These are phyloP conservation scores for Brachypteracias leptosomus DNA, from an alignment of 2,113 vertebrate species.

Conservation along the genomic window DNA sequence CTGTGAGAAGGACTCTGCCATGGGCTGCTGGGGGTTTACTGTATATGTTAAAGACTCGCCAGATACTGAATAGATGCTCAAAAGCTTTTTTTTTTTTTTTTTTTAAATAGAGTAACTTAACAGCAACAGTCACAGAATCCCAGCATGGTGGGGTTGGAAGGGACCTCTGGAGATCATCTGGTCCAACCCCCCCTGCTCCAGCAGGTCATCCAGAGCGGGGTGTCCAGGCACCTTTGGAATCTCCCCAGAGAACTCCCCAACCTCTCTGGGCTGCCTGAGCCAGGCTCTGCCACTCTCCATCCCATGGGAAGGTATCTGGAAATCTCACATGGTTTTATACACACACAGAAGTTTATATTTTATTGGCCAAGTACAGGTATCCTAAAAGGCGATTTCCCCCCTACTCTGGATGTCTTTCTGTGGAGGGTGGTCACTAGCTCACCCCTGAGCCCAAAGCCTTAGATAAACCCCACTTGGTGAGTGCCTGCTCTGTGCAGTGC, in stretches of 20 bases:
- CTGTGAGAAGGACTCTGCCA: background rate
- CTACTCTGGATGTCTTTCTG: background rate
- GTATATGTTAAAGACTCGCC: background rate
- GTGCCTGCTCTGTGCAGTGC: background rate
- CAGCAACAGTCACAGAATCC: too few relatives aligned
- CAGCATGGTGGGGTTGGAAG: too few relatives aligned
- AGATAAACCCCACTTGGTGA: background rate
- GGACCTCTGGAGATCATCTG: too few relatives aligned
- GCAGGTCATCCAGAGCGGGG: too few relatives aligned
- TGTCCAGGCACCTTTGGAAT: too few relatives aligned
- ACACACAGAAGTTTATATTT: too few relatives aligned
- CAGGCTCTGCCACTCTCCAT: too few relatives aligned
- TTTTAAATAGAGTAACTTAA: background rate
- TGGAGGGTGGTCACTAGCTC: background rate
- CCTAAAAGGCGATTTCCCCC: background rate
- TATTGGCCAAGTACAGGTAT: background rate
- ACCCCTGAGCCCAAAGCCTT: background rate
- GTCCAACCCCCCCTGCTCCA: too few relatives aligned
- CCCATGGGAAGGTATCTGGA: too few relatives aligned
- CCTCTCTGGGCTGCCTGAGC: too few relatives aligned
- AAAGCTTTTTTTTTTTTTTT: background rate
- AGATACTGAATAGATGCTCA: background rate
- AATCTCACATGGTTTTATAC: too few relatives aligned
- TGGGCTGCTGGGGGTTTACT: background rate
- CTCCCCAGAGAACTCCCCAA: too few relatives aligned